Base-by-base conservation (phyloP, 2,113 vertebrate genomes). In the Cyanoramphus novaezelandiae region DNA sequence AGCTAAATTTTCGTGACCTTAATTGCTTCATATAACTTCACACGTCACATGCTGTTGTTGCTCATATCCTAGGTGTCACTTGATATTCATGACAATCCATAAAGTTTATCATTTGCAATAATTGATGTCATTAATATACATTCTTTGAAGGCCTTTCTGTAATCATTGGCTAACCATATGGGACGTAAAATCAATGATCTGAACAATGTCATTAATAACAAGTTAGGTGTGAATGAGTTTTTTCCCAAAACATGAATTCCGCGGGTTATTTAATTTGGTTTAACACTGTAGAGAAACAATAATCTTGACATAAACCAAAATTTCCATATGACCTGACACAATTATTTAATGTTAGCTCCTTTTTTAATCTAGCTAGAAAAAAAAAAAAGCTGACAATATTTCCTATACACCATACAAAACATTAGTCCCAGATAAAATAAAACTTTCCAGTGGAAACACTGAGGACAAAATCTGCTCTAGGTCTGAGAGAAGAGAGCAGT, bases 141-240 rank as follows among this genome's bases (percentile, higher is more conserved):
- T 59, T 89, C 60, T 91, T 97, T 90, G 85, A 86, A 96, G 91
- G 52, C 79, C 47, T 47, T 95, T 93, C 70, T 95, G 90, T 94
- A 97, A 97, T 96, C 76, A 96, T 95, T 88, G 97, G 75, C 68
- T 92, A 97, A 92, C 85, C 80, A 93, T 84, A 84, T 3, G 31
- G 71, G 53, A 89, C 33, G 5, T 93, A 96, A 98, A 98, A 98
- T 97, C 97, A 97, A 97, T 96, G 79, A 70, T 80, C 82, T 97
- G 89, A 93, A 96, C 37, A 70, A 79, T 55, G 70, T 93, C 85
- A 95, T 97, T 97, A 98, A 94, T 97, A 97, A 72, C 72, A 82
- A 90, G 82, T 84, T 95, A 94, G 90, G 86, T 77, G 53, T 95
- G 74, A 96, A 25, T 52, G 75, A 90, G 3, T 49, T 96, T 95